Conservation (phyloP, 30 jellyfish, hydroid and myxozoan genomes). For the Aurelia aurita complex sp. Pacific region DNA sequence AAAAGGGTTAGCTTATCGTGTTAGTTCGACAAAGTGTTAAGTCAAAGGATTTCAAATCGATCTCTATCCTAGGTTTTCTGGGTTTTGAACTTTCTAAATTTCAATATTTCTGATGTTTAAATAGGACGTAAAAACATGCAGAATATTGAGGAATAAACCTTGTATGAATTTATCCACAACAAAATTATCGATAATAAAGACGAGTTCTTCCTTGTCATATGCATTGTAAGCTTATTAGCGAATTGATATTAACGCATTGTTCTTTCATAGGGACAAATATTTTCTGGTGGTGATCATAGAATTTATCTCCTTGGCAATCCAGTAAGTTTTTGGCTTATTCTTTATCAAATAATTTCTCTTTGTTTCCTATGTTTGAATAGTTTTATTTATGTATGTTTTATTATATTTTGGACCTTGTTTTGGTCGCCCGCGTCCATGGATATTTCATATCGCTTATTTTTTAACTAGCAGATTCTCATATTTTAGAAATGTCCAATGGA, state of each 20-base stretch:
- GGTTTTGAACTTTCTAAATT: too few relatives aligned
- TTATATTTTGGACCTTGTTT: too few relatives aligned
- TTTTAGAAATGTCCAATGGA: too few relatives aligned
- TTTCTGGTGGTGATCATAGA: slow-evolving; percentile 99
- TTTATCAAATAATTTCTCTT: background rate
- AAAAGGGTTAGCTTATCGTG: too few relatives aligned
- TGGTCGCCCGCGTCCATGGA: too few relatives aligned
- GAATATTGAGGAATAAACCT: background rate
- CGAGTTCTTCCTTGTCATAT: background rate
- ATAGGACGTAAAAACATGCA: background rate
- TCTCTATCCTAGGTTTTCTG: too few relatives aligned
- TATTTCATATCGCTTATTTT: too few relatives aligned
- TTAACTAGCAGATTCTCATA: too few relatives aligned
- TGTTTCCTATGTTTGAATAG: background rate
- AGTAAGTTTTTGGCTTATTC: slow-evolving; percentile 56
- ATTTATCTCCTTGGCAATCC: slow-evolving; percentile 99
- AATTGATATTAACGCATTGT: background rate
- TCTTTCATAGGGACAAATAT: slow-evolving; percentile 90
- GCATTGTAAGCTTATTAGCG: background rate
- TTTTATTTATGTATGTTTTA: too few relatives aligned
- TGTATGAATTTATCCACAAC: background rate
- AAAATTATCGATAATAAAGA: background rate
- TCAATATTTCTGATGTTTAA: background rate
- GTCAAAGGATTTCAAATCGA: too few relatives aligned
- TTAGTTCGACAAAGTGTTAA: too few relatives aligned